A percentile compares a stretch with the other conserved stretches of the same genome.
These are phyloP conservation scores for Candidula unifasciata DNA, from an alignment of 2,888 invertebrate species.

Conservation along the genomic window DNA sequence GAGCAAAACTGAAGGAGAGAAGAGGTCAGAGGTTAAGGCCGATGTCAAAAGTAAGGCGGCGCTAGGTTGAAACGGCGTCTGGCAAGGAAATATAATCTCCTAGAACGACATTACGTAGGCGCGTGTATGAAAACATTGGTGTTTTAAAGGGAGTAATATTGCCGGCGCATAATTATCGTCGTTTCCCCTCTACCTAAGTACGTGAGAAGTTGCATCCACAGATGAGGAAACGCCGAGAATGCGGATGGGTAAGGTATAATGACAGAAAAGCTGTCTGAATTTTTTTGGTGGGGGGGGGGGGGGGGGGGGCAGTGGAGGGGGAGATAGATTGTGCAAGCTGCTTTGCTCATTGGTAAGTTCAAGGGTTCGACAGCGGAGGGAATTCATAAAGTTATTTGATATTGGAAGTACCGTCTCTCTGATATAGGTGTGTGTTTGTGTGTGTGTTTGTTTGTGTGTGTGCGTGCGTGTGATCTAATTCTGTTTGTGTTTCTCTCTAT, in stretches of 20 bases:
- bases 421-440: neutral
- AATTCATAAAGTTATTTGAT: slow-evolving; percentile 3
- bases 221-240: slow-evolving; percentile 1
- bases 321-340: too few species aligned
- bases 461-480: neutral
- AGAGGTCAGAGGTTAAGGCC: neutral
- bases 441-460: too few species aligned
- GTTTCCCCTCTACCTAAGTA: slow-evolving; percentile 32
- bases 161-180: slow-evolving; percentile 31
- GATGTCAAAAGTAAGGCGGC: slow-evolving; percentile 6
- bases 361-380: neutral
- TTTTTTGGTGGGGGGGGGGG: neutral
- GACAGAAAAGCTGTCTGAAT: too few species aligned
- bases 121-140: slow-evolving; percentile 35
- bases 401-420: slow-evolving; percentile 3
- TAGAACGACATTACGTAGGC: slow-evolving; percentile 28
- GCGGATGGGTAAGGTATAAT: neutral
- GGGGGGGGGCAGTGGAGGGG: neutral
- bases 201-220: slow-evolving; percentile 37
- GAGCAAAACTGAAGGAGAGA: slow-evolving; percentile 23
- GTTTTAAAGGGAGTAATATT: slow-evolving; percentile 39
- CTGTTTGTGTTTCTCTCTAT: neutral
- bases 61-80: slow-evolving; percentile 14
- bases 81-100: slow-evolving; percentile 28
- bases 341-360: neutral